Evolutionary conservation across 2,888 invertebrate genomes (phyloP).

Genomic region (Caenorhabditis auriculariae): DNA sequence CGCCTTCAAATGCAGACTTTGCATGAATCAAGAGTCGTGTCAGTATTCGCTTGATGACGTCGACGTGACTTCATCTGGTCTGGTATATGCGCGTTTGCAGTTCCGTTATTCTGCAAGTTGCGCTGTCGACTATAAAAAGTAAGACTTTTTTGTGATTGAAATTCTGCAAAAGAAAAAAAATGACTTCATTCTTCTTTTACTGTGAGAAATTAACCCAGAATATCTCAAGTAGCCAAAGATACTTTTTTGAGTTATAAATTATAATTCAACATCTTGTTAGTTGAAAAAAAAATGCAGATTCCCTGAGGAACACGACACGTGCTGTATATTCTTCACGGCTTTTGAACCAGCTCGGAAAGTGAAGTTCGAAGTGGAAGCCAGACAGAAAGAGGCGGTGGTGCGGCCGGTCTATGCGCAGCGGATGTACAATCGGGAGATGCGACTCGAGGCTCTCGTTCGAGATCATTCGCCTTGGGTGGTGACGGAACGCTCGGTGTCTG

Average conservation of each 20-base stretch:
- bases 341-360: constrained; percentile 31
- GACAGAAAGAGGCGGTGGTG: constrained; percentile 16
- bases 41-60: constrained; percentile 39
- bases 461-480: constrained; percentile 44
- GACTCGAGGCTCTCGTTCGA: constrained; percentile 20
- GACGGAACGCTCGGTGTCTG: constrained; percentile 1
- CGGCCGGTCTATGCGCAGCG: constrained; percentile 27
- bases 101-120: constrained; percentile 55
- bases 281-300: constrained; percentile 42
- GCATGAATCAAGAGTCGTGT: too few species aligned
- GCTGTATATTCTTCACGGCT: constrained; percentile 40
- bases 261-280: too few species aligned
- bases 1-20: background rate
- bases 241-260: too few species aligned
- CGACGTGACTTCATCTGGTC: constrained; percentile 42
- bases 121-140: constrained; percentile 47
- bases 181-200: background rate
- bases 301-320: constrained; percentile 57
- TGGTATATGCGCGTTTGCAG: constrained; percentile 41
- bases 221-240: too few species aligned
- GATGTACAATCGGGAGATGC: constrained; percentile 18
- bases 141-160: too few species aligned
- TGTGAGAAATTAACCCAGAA: background rate
- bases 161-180: background rate
- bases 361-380: constrained; percentile 33